Base-by-base conservation (phyloP, 2,797 vertebrate genomes). In the Aplochiton taeniatus region DNA sequence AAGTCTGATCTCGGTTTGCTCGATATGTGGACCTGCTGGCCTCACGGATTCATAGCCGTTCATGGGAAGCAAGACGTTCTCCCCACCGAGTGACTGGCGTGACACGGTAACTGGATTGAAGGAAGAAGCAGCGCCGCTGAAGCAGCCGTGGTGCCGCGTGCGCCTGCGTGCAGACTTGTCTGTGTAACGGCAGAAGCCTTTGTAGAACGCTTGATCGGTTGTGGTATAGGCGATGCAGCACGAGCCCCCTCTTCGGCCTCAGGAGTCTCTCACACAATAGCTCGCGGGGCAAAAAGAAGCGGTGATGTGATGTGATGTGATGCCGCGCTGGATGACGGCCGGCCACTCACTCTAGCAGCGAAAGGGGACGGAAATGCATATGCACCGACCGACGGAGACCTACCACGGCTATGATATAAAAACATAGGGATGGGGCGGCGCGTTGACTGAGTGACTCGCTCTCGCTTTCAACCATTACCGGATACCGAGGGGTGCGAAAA, bases 301-400 rank as follows among this genome's bases (percentile, higher is more conserved):
- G 7, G 42, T 16, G 42, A 45, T 58, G 83, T 71, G 77, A 82
- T 70, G 73, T 66, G 81, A 83, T 77, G 79, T 65, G 79, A 83
- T 77, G 77, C 77, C 62, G 84, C 66, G 77, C 75, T 75, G 77
- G 74, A 79, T 83, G 78, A 78, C 74, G 70, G 82, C 75, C 79
- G 80, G 82, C 74, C 48, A 54, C 18, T 46, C 46, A 64, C 47
- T 52, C n/a, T n/a, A n/a, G 44, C 43, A 78, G 76, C 70, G 59
- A 60, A 48, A 17, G 31, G 11, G 45, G 10, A 65, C 53, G 71
- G 70, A 43, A 76, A 54, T 55, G 74, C 19, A 57, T 31, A 31
- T 49, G 74, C 75, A 54, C 75, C 76, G 75, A 84, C 85, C 84
- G 68, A 82, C 69, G 61, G 83, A 78, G 83, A 82, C 51, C 48